Evolutionary conservation across 1,140 invertebrate genomes (phyloP).

Genomic region (Bombus soroeensis): DNA sequence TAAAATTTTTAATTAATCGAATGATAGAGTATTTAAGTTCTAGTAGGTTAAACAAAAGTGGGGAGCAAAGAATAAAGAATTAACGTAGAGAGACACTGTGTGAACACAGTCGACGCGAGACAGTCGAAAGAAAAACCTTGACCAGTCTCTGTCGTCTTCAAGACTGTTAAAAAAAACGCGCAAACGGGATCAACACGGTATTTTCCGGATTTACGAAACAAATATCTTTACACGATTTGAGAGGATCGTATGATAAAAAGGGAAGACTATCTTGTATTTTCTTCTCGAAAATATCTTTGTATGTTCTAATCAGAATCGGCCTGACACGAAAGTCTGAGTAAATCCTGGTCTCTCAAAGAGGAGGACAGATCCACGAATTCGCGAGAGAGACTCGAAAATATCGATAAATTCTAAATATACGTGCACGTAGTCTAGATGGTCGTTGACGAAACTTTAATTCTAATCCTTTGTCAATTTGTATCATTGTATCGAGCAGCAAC

Average conservation of each 20-base stretch:
- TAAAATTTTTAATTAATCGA: not conserved
- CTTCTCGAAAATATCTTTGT: conserved; percentile 13
- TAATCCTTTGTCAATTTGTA: conserved; percentile 69
- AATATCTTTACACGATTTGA: not conserved
- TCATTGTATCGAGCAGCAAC: conserved; percentile 38
- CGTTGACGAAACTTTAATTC: conserved; percentile 58
- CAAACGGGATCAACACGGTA: conserved; percentile 73
- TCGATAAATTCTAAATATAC: conserved; percentile 60
- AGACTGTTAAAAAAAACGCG: conserved; percentile 47
- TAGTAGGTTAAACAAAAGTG: conserved; percentile 1
- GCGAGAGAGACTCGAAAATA: conserved; percentile 5
- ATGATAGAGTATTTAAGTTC: not conserved
- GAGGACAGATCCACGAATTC: not conserved
- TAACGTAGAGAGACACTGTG: not conserved
- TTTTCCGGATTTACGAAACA: conserved; percentile 39
- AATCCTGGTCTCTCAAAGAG: not conserved
- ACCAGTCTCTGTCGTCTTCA: conserved; percentile 13
- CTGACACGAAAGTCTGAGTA: not conserved
- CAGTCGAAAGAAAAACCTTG: conserved; percentile 19
- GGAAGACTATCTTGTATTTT: not conserved
- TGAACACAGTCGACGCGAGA: not conserved
- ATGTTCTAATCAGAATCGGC: not conserved
- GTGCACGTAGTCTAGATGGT: conserved; percentile 51
- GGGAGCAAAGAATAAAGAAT: not conserved
- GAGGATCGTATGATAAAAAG: not conserved